Conservation (phyloP, 2,113 vertebrate genomes). For the Herpetotheres cachinnans region DNA sequence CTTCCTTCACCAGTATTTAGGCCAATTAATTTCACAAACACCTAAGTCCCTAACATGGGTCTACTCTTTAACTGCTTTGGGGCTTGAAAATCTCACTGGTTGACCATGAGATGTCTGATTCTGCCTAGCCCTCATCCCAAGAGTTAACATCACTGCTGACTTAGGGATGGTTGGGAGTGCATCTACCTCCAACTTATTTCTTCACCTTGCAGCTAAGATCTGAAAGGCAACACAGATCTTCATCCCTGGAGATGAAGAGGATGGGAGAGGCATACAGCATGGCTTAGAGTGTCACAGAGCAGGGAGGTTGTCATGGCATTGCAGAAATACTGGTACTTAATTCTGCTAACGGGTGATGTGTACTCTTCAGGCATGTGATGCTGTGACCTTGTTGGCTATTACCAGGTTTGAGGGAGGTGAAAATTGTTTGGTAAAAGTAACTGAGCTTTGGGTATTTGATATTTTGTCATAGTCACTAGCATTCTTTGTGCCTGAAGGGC, state of each 20-base stretch:
- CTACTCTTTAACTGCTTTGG: not conserved
- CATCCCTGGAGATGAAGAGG: not conserved
- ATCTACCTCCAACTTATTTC: not conserved
- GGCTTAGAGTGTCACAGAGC: not conserved
- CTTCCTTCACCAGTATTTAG: not conserved
- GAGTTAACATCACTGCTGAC: not conserved
- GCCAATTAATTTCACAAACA: not conserved
- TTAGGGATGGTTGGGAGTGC: not conserved
- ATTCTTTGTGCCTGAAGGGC: not conserved
- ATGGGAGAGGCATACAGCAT: not conserved
- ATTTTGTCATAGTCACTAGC: not conserved
- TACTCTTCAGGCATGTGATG: not conserved
- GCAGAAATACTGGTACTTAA: not conserved
- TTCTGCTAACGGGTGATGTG: not conserved
- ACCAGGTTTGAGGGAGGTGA: not conserved
- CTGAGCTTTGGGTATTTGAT: not conserved
- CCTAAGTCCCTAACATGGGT: rapidly evolving
- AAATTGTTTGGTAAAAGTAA: not conserved
- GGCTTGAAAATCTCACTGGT: not conserved
- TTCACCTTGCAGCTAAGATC: not conserved
- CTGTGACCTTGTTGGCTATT: not conserved
- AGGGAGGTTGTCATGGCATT: not conserved
- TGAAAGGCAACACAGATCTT: rapidly evolving
- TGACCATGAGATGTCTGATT: not conserved
- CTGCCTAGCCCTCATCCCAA: not conserved